phyloP scores from a whole-genome alignment of 2,888 invertebrate genomes.

The Rambutsinella grinnellia region DNA sequence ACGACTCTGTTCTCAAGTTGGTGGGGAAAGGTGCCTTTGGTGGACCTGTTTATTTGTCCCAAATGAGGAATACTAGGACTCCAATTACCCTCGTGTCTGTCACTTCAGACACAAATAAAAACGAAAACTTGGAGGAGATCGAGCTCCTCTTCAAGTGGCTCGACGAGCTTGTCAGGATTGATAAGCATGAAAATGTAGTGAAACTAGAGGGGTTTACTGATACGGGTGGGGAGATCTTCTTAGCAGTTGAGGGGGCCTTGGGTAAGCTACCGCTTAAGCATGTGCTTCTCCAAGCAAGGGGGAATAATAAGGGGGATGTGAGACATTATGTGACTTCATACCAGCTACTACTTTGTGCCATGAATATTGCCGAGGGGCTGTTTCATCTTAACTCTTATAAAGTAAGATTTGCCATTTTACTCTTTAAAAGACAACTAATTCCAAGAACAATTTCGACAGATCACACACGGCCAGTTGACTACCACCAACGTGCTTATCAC shows the following conservation, averaged over 20 bases:
- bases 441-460: slow-evolving; percentile 62
- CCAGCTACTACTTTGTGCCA: slow-evolving; percentile 69
- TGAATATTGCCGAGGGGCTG: slow-evolving; percentile 81
- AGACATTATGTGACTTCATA: slow-evolving; percentile 49
- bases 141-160: slow-evolving; percentile 72
- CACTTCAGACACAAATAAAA: slow-evolving; percentile 7
- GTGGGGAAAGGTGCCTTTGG: slow-evolving; percentile 76
- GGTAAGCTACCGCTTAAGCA: slow-evolving; percentile 77
- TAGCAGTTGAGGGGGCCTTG: slow-evolving; percentile 80
- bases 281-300: slow-evolving; percentile 75
- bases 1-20: slow-evolving; percentile 74
- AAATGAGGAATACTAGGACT: slow-evolving; percentile 47
- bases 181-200: slow-evolving; percentile 80
- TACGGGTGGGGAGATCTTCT: slow-evolving; percentile 75
- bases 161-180: slow-evolving; percentile 78
- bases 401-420: slow-evolving; percentile 69
- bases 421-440: slow-evolving; percentile 1
- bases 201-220: slow-evolving; percentile 85
- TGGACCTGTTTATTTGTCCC: slow-evolving; percentile 54
- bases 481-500: slow-evolving; percentile 80
- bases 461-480: slow-evolving; percentile 80
- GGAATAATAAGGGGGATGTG: slow-evolving; percentile 69
- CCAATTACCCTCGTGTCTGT: slow-evolving; percentile 54
- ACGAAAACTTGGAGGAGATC: slow-evolving; percentile 36
- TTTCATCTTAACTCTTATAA: slow-evolving; percentile 77